Conservation (phyloP, 2,797 vertebrate genomes). For the Pteronotus mesoamericanus region DNA sequence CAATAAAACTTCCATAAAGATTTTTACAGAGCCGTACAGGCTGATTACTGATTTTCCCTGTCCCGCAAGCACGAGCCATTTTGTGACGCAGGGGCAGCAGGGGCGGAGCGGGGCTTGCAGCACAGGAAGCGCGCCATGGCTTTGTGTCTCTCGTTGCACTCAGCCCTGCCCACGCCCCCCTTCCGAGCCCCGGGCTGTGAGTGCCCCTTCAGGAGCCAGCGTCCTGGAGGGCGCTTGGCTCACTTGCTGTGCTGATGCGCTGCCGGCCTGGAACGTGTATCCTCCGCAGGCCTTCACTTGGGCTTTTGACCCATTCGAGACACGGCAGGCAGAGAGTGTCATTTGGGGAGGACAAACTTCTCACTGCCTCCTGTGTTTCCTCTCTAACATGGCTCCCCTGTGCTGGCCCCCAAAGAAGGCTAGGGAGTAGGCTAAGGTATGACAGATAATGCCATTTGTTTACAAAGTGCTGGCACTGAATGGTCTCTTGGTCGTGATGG, state of each 20-base stretch:
- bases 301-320: not conserved
- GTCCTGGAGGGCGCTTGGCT: not conserved
- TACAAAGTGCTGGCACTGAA: not conserved
- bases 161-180: not conserved
- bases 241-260: not conserved
- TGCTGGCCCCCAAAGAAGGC: not conserved
- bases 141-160: fast-evolving
- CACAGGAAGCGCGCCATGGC: too few relatives aligned
- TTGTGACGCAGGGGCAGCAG: not conserved
- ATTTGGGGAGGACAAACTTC: not conserved
- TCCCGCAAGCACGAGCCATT: not conserved
- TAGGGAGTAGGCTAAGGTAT: not conserved
- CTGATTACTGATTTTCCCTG: not conserved
- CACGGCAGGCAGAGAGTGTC: not conserved
- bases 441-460: not conserved
- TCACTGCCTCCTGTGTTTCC: not conserved
- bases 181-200: not conserved
- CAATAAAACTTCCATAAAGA: not conserved
- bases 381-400: not conserved
- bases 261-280: not conserved
- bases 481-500: not conserved
- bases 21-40: not conserved
- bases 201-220: not conserved
- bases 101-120: not conserved
- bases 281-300: not conserved